These are phyloP conservation scores for Xenopus petersii DNA, from an alignment of 2,797 vertebrate species.

Conservation along the genomic window DNA sequence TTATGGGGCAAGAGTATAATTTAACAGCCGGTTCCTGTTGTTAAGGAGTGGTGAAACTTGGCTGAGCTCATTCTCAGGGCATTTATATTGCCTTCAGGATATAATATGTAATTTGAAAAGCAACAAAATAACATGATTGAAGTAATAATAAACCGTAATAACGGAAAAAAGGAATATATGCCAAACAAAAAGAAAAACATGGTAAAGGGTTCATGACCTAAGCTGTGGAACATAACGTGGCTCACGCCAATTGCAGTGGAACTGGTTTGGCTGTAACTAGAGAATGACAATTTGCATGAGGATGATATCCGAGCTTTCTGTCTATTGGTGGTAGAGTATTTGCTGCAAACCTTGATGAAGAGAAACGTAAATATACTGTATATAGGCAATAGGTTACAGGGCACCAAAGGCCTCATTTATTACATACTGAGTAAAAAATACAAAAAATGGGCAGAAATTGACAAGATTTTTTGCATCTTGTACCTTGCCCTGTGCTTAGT, in stretches of 20 bases:
- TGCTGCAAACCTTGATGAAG: no score
- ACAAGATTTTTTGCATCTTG: no score
- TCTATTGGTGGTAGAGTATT: no score
- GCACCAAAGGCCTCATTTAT: no score
- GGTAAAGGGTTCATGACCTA: slow-evolving; percentile 58
- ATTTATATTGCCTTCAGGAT: slow-evolving; percentile 63
- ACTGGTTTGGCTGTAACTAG: background rate
- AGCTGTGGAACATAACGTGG: slow-evolving; percentile 53
- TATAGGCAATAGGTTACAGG: no score
- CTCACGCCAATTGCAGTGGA: slow-evolving; percentile 44
- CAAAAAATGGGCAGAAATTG: no score
- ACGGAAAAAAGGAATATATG: slow-evolving; percentile 59
- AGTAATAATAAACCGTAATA: slow-evolving; percentile 59
- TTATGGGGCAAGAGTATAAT: slow-evolving; percentile 47
- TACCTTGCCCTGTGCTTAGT: no score
- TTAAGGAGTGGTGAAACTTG: slow-evolving; percentile 60
- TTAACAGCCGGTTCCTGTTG: slow-evolving; percentile 55
- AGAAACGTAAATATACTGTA: no score
- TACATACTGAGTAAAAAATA: no score
- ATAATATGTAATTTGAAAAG: slow-evolving; percentile 58
- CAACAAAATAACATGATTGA: slow-evolving; percentile 51
- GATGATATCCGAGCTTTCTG: no score
- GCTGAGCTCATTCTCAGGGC: slow-evolving; percentile 58
- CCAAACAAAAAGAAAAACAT: slow-evolving; percentile 53
- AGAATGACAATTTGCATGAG: no score